These are phyloP conservation scores for Mobula hypostoma DNA, from an alignment of 2,113 vertebrate species.

Conservation along the genomic window DNA sequence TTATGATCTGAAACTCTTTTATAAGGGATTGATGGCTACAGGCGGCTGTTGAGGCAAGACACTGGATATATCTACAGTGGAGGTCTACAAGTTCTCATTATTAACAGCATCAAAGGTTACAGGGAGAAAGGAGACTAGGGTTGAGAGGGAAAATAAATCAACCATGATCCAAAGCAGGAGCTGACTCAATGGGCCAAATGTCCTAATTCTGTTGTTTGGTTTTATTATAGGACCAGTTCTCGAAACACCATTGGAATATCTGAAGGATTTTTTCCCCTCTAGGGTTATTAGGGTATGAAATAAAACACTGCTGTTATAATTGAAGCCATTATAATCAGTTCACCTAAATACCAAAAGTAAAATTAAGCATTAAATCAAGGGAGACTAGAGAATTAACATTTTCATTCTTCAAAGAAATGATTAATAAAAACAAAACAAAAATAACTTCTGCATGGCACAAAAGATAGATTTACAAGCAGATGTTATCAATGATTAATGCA, in stretches of 20 bases:
- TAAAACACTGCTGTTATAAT: neutral
- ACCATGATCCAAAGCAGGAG: too few species aligned
- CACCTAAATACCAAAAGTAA: neutral
- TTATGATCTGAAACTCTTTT: neutral
- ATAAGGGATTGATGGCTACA: neutral
- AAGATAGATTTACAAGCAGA: neutral
- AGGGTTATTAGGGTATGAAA: neutral
- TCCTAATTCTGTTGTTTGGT: too few species aligned
- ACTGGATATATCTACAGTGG: too few species aligned
- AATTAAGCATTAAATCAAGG: neutral
- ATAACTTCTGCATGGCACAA: neutral
- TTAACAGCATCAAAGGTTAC: too few species aligned
- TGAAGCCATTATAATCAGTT: neutral
- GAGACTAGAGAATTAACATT: neutral
- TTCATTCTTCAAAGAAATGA: neutral
- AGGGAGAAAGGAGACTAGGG: too few species aligned
- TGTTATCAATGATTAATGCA: neutral
- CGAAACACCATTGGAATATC: neutral
- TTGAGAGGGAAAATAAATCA: too few species aligned
- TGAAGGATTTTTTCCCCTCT: neutral
- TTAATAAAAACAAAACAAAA: neutral
- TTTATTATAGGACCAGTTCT: neutral
- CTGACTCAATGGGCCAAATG: too few species aligned
- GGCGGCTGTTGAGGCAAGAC: too few species aligned
- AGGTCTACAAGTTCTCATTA: too few species aligned